Evolutionary conservation across 2,113 vertebrate species (phyloP).

Genomic region (Ramphastos sulfuratus): DNA sequence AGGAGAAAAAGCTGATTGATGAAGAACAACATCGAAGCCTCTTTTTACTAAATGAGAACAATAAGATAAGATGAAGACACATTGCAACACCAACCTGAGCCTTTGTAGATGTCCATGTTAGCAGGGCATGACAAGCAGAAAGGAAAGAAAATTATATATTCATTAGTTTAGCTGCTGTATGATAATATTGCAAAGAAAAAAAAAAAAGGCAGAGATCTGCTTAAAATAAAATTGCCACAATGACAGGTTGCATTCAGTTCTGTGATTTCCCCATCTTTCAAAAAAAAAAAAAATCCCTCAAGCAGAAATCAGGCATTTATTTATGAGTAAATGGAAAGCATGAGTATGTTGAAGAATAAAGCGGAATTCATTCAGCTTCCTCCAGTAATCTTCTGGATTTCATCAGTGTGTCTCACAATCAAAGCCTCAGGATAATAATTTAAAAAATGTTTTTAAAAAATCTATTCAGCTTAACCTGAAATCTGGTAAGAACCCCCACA

Average conservation of each 20-base stretch:
- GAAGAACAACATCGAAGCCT: constrained; percentile 60
- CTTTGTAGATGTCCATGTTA: constrained; percentile 97
- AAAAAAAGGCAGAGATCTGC: constrained; percentile 54
- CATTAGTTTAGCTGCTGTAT: constrained; percentile 86
- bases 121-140: constrained; percentile 92
- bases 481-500: background rate
- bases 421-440: background rate
- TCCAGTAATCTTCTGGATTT: background rate
- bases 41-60: constrained; percentile 74
- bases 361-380: constrained; percentile 1
- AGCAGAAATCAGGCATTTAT: constrained; percentile 21
- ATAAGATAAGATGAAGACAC: constrained; percentile 80
- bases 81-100: constrained; percentile 96
- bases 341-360: background rate
- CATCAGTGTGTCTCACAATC: background rate
- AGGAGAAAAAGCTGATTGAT: constrained; percentile 36
- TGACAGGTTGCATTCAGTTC: constrained; percentile 25
- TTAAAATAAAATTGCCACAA: constrained; percentile 48
- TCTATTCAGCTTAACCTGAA: background rate
- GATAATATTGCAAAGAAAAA: constrained; percentile 44
- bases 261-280: background rate
- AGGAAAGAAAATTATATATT: constrained; percentile 90
- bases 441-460: background rate
- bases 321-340: constrained; percentile 1
- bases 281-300: background rate